Evolutionary conservation across 2,888 invertebrate genomes (phyloP).

Genomic region (Acanthosepion pharaonis): DNA sequence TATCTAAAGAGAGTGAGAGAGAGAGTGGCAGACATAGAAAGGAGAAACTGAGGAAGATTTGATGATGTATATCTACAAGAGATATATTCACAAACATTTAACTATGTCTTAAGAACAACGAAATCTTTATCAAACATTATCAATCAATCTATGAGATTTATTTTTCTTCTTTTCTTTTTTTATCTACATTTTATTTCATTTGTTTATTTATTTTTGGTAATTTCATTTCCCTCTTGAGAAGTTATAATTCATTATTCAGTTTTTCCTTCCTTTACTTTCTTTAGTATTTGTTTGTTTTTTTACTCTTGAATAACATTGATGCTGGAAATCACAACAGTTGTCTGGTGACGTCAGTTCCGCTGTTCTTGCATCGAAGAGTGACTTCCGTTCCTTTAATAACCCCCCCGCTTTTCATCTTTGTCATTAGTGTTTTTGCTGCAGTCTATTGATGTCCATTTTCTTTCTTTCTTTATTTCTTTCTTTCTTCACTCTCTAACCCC

Average conservation of each 20-base stretch:
- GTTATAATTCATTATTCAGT: neutral
- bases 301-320: neutral
- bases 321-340: constrained; percentile 33
- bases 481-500: neutral
- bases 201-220: neutral
- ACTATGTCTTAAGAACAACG: neutral
- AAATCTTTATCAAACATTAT: neutral
- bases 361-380: constrained; percentile 20
- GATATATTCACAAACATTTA: neutral
- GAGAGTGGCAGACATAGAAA: neutral
- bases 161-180: neutral
- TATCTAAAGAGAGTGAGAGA: neutral
- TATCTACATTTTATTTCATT: neutral
- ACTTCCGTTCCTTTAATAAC: neutral
- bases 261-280: neutral
- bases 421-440: neutral
- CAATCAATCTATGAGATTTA: neutral
- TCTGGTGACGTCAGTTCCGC: neutral
- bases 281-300: neutral
- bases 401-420: neutral
- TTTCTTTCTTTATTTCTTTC: neutral
- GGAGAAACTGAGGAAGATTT: neutral
- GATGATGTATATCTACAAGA: neutral
- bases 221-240: constrained; percentile 33
- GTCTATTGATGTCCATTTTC: neutral